These are phyloP conservation scores for Mellilla xanthometata DNA, from an alignment of 2,888 invertebrate species.

Conservation along the genomic window DNA sequence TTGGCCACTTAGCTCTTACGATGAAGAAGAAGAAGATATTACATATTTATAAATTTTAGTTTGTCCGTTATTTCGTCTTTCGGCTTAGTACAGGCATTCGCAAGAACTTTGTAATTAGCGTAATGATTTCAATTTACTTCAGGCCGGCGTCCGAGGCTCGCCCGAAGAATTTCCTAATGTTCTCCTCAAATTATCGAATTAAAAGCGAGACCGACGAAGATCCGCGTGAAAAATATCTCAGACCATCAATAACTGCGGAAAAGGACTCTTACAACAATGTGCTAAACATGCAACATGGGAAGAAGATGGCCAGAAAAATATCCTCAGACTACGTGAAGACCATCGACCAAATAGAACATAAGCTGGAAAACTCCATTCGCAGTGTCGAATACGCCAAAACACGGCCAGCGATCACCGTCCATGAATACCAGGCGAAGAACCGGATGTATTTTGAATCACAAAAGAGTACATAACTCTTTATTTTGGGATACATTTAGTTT, in stretches of 20 bases:
- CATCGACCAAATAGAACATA: conserved; percentile 50
- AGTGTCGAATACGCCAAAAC: conserved; percentile 56
- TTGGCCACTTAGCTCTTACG: too few species aligned
- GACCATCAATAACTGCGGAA: conserved; percentile 34
- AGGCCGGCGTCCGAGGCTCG: conserved; percentile 42
- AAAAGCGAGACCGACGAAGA: conserved; percentile 35
- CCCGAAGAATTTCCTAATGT: conserved; percentile 44
- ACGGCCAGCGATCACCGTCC: conserved; percentile 55
- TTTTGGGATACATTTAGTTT: too few species aligned
- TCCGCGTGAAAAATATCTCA: conserved; percentile 33
- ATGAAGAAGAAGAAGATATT: too few species aligned
- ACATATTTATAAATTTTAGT: too few species aligned
- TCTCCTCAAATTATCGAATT: conserved; percentile 36
- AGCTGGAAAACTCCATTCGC: conserved; percentile 46
- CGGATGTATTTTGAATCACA: conserved; percentile 38
- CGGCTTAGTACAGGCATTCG: too few species aligned
- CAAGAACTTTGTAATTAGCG: too few species aligned
- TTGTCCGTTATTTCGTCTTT: too few species aligned
- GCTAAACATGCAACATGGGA: conserved; percentile 56
- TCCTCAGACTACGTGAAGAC: conserved; percentile 67
- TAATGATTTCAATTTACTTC: too few species aligned
- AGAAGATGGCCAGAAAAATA: conserved; percentile 53
- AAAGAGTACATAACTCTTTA: conserved; percentile 13
- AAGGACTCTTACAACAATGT: conserved; percentile 45
- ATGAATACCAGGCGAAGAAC: conserved; percentile 57